Conservation (phyloP, 2,797 vertebrate genomes). For the Danio aesculapii region DNA sequence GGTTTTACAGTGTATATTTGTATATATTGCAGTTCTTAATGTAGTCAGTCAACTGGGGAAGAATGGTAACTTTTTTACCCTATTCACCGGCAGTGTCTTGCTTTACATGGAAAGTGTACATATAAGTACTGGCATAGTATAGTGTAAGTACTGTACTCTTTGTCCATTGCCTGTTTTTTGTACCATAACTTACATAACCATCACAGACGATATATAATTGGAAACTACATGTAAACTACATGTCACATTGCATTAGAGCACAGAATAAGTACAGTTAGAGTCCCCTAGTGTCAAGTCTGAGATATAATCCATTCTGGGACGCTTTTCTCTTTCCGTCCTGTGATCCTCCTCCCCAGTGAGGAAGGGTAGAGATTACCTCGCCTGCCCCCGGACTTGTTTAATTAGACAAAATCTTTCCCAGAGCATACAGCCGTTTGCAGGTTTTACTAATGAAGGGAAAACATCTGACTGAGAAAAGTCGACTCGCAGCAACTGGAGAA, state of each 20-base stretch:
- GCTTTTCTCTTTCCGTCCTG: conserved; percentile 10
- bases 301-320: conserved; percentile 14
- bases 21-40: no score
- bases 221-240: neutral
- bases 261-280: neutral
- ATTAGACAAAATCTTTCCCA: conserved; percentile 41
- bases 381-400: conserved; percentile 26
- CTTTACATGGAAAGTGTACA: no score
- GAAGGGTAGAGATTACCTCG: conserved; percentile 16
- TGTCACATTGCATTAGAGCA: neutral
- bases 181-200: no score
- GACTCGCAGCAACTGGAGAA: conserved; percentile 9
- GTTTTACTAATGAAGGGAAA: conserved; percentile 43
- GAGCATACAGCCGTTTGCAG: conserved; percentile 13
- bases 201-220: no score
- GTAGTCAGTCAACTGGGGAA: no score
- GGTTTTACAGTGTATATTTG: no score
- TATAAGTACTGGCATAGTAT: no score
- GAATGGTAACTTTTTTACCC: no score
- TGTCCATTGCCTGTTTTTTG: no score
- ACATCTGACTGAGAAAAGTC: conserved; percentile 13
- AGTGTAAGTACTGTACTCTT: no score
- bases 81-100: no score
- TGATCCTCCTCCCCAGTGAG: conserved; percentile 16
- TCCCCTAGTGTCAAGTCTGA: conserved; percentile 13